Evolutionary conservation across 2,797 vertebrate species (phyloP).

Genomic region (Discoglossus pictus): DNA sequence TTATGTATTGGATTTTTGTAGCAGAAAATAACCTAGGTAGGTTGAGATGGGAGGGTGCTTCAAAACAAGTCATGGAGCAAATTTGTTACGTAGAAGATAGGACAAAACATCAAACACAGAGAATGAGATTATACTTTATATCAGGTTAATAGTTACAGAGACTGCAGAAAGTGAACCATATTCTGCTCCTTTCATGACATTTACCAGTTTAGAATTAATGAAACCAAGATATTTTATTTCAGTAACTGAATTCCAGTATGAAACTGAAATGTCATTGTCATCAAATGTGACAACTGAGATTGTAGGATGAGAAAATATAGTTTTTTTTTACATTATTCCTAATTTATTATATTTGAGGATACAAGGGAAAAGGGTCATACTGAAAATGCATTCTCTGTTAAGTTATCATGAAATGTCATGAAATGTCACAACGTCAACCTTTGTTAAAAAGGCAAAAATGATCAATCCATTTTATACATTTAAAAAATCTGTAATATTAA

Average conservation of each 20-base stretch:
- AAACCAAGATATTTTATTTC: not conserved
- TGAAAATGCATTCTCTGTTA: constrained; percentile 10
- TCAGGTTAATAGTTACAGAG: too few relatives aligned
- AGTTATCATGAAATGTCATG: constrained; percentile 16
- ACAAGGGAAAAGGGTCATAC: constrained; percentile 7
- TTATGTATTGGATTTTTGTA: too few relatives aligned
- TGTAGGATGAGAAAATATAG: constrained; percentile 1
- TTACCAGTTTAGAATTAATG: constrained; percentile 5
- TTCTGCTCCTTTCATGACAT: not conserved
- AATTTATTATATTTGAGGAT: constrained; percentile 19
- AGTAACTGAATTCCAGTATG: constrained; percentile 13
- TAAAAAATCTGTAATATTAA: too few relatives aligned
- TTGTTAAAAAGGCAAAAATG: constrained; percentile 15
- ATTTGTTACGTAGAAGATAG: too few relatives aligned
- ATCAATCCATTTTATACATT: not conserved
- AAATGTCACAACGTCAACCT: constrained; percentile 29
- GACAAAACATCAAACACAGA: too few relatives aligned
- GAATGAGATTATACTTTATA: too few relatives aligned
- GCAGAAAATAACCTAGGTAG: too few relatives aligned
- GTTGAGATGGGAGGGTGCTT: too few relatives aligned
- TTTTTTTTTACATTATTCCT: not conserved
- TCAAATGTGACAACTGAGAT: constrained; percentile 24
- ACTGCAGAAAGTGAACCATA: not conserved
- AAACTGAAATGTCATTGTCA: constrained; percentile 29
- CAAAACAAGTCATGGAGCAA: too few relatives aligned